Evolutionary conservation across 1,140 invertebrate genomes (phyloP), one percentile per base, ranked within the genome.

Genomic region (Sitophilus oryzae): DNA sequence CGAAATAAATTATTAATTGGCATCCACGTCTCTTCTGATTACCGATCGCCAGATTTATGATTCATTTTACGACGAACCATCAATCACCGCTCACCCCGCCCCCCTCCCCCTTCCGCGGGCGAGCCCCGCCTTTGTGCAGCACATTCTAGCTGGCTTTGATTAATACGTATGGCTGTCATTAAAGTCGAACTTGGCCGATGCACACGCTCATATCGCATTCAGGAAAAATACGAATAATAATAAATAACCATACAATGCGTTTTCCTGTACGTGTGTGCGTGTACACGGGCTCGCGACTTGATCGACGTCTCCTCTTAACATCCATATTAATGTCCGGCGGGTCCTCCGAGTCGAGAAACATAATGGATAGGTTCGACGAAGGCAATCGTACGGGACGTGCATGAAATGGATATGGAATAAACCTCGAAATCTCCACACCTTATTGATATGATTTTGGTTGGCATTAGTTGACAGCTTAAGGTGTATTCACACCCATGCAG

Each of bases 241-340:
- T 56, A 56, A 56, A 56, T 56, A 56, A 56, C 54, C 54, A 56
- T 56, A 56, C 54, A 56, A 56, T 56, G 54, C 54, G 46, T 51
- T 56, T 56, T 56, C 54, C 54, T 56, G 54, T 56, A 50, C 35
- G 40, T 42, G 44, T 52, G n/a, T n/a, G n/a, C n/a, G n/a, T n/a
- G n/a, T n/a, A n/a, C n/a, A n/a, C n/a, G n/a, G n/a, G n/a, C n/a
- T n/a, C n/a, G n/a, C n/a, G n/a, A n/a, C n/a, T n/a, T n/a, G n/a
- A 52, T 18, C 35, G 14, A 34, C 16, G 38, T 48, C 44, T 44
- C 52, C 44, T 55, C 52, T 55, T 48, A 48, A 44, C 46, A 50
- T 56, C 50, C 54, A 56, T 56, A 56, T 56, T 56, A 56, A 56
- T 56, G n/a, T n/a, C n/a, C n/a, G n/a, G n/a, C n/a, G n/a, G n/a